Percentiles rank a stretch among this genome's conserved stretches.
Evolutionary conservation across 2,888 invertebrate genomes (phyloP).

Genomic region (Polymixis lichenea): DNA sequence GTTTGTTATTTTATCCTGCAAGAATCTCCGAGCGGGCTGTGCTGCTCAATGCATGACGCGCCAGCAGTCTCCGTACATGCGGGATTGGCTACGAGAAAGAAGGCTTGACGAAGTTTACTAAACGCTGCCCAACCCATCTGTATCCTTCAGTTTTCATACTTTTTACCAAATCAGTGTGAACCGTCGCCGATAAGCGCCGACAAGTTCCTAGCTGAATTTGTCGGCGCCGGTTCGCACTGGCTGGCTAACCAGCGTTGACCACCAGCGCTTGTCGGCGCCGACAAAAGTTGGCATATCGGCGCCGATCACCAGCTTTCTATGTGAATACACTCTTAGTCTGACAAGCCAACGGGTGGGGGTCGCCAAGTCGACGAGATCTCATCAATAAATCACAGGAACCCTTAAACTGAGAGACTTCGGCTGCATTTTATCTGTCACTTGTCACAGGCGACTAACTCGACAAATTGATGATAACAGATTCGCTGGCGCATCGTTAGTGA

Average conservation of each 20-base stretch:
- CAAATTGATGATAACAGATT: conserved; percentile 80
- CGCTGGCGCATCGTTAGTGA: conserved; percentile 62
- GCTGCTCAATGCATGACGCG: no score
- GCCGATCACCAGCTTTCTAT: neutral
- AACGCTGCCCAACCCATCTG: no score
- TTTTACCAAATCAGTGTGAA: neutral
- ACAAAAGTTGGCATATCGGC: neutral
- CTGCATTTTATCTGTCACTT: conserved; percentile 84
- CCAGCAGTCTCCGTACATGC: no score
- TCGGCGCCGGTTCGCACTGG: neutral
- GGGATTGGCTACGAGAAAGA: no score
- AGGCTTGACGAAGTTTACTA: no score
- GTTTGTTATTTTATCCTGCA: no score
- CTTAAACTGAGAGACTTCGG: conserved; percentile 65
- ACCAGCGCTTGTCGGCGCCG: neutral
- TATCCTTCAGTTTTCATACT: no score
- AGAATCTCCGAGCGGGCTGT: no score
- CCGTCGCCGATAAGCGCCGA: neutral
- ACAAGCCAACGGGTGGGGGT: conserved; percentile 49
- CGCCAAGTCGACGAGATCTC: conserved; percentile 55
- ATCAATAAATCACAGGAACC: conserved; percentile 80
- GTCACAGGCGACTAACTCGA: conserved; percentile 73
- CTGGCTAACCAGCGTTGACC: neutral
- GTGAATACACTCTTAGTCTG: conserved; percentile 23
- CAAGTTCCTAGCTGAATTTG: neutral